phyloP scores from a whole-genome alignment of 2,113 vertebrate species.

The Tragulus kanchil region DNA sequence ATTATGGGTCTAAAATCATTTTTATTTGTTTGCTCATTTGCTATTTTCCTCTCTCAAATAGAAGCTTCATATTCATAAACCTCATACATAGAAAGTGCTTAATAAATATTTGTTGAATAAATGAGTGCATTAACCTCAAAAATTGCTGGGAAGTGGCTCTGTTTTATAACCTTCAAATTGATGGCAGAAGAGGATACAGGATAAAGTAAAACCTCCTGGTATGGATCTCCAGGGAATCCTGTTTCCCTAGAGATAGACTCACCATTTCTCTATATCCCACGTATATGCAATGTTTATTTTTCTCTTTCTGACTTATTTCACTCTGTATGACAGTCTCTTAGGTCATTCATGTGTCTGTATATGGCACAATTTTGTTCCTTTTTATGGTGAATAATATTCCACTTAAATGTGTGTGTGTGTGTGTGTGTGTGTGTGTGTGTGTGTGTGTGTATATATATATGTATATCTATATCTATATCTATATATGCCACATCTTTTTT shows the following conservation, averaged over 20 bases:
- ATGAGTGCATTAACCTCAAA: not conserved
- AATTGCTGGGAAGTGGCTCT: not conserved
- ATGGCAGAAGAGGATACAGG: not conserved
- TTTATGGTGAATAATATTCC: not conserved
- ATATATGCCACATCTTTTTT: too few species aligned
- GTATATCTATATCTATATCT: too few species aligned
- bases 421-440: not conserved
- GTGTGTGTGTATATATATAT: too few species aligned
- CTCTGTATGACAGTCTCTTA: not conserved
- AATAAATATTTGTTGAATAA: slow-evolving; percentile 32
- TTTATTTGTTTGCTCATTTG: not conserved
- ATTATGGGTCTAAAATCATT: not conserved
- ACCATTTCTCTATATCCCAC: not conserved
- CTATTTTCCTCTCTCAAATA: not conserved
- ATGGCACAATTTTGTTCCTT: not conserved
- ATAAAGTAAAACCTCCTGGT: not conserved
- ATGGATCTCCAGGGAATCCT: not conserved
- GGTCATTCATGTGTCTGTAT: not conserved
- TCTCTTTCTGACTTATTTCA: not conserved
- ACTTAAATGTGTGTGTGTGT: too few species aligned
- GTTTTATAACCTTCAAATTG: slow-evolving; percentile 23
- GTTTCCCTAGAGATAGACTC: not conserved
- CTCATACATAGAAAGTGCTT: not conserved
- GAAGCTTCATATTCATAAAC: not conserved
- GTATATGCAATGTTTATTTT: not conserved